Evolutionary conservation across 2,797 vertebrate species (phyloP).

Genomic region (Balearica regulorum): DNA sequence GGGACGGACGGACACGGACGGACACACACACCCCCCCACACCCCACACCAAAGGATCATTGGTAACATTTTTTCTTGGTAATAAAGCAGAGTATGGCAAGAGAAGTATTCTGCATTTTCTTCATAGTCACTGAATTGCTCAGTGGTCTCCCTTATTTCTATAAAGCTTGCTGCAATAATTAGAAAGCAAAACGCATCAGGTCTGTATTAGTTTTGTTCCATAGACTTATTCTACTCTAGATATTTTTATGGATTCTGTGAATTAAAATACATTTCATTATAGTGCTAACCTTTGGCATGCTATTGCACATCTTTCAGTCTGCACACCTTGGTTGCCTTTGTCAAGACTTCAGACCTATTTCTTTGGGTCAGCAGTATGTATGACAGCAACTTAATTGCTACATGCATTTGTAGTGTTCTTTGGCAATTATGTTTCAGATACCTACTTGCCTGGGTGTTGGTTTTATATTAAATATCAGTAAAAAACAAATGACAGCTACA

Average conservation of each 20-base stretch:
- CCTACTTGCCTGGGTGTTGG: constrained; percentile 29
- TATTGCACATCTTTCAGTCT: not conserved
- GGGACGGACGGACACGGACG: no score
- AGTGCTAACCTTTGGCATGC: not conserved
- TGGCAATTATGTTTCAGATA: constrained; percentile 66
- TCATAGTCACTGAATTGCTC: not conserved
- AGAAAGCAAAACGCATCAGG: not conserved
- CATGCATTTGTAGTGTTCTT: constrained; percentile 55
- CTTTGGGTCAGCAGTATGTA: constrained; percentile 9
- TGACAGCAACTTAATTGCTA: constrained; percentile 77
- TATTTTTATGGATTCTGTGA: not conserved
- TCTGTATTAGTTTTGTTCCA: not conserved
- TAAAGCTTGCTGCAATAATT: not conserved
- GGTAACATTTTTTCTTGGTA: not conserved
- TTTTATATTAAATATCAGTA: constrained; percentile 72
- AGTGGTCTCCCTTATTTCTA: not conserved
- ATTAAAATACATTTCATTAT: not conserved
- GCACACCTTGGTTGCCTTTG: not conserved
- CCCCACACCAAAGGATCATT: no score
- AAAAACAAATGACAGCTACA: constrained; percentile 51
- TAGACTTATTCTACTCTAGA: not conserved
- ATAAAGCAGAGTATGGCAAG: not conserved
- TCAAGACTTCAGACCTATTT: constrained; percentile 13
- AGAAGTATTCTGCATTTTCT: not conserved
- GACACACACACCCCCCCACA: no score